Evolutionary conservation across 2,113 vertebrate genomes (phyloP).

Genomic region (Perca flavescens): DNA sequence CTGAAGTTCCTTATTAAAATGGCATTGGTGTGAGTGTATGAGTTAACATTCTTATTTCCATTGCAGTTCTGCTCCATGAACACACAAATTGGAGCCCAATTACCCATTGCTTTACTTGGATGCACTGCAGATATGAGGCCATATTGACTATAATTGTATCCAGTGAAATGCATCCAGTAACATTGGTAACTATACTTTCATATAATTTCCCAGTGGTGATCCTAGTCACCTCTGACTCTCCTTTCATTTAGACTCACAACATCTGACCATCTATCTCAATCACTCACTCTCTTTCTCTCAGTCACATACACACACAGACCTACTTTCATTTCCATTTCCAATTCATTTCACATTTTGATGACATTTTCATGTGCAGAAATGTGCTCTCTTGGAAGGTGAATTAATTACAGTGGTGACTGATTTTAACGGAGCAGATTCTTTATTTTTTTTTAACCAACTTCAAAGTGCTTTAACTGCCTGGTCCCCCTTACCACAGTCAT

Average conservation of each 20-base stretch:
- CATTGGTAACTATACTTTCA: conserved; percentile 61
- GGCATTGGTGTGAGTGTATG: conserved; percentile 64
- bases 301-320: neutral
- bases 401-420: conserved; percentile 41
- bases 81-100: conserved; percentile 83
- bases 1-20: conserved; percentile 62
- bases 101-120: conserved; percentile 79
- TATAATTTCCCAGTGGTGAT: conserved; percentile 72
- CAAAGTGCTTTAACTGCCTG: conserved; percentile 18
- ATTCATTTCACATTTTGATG: conserved; percentile 36
- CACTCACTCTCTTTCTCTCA: neutral
- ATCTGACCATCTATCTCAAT: conserved; percentile 43
- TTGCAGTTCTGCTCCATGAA: conserved; percentile 77
- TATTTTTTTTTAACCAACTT: conserved; percentile 13
- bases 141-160: conserved; percentile 79
- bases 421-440: conserved; percentile 15
- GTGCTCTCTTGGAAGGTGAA: conserved; percentile 22
- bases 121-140: conserved; percentile 75
- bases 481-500: conserved; percentile 13
- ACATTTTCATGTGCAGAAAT: conserved; percentile 10
- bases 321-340: conserved; percentile 2
- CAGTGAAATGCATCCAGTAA: conserved; percentile 77
- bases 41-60: conserved; percentile 75
- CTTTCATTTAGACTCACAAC: conserved; percentile 47
- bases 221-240: conserved; percentile 66